Evolutionary conservation across 2,888 invertebrate species (phyloP).

Genomic region (Molorchus minor): DNA sequence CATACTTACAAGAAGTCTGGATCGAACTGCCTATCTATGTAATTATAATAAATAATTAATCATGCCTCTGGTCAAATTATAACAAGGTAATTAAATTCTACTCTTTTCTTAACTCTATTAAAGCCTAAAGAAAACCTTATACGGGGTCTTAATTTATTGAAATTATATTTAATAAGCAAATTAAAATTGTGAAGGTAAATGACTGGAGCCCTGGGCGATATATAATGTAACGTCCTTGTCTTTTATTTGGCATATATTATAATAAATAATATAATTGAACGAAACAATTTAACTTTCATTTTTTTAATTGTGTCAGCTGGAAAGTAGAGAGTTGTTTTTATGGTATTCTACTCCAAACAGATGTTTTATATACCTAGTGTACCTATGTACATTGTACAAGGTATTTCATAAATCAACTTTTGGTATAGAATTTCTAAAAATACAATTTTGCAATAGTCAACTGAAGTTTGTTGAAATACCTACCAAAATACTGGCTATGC

Average conservation of each 20-base stretch:
- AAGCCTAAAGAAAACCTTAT: neutral
- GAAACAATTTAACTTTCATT: constrained; percentile 1
- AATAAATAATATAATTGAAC: constrained; percentile 1
- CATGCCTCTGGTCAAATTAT: no score
- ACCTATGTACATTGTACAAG: no score
- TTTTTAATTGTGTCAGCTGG: neutral
- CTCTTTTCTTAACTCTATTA: neutral
- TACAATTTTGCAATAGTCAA: no score
- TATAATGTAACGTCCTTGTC: neutral
- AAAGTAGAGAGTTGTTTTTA: neutral
- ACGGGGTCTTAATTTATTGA: neutral
- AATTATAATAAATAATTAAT: no score
- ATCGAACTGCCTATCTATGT: no score
- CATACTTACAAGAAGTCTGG: no score
- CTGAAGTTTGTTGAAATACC: no score
- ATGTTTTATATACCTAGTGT: no score
- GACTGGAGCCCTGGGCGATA: neutral
- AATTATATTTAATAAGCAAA: constrained; percentile 9
- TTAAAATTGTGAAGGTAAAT: constrained; percentile 8
- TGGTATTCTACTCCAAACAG: no score
- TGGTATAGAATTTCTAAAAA: no score
- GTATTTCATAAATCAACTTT: no score
- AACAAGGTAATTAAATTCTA: neutral
- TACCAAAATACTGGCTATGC: no score
- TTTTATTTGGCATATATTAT: constrained; percentile 1